Evolutionary conservation across 2,113 vertebrate genomes (phyloP).

Genomic region (Numenius arquata): DNA sequence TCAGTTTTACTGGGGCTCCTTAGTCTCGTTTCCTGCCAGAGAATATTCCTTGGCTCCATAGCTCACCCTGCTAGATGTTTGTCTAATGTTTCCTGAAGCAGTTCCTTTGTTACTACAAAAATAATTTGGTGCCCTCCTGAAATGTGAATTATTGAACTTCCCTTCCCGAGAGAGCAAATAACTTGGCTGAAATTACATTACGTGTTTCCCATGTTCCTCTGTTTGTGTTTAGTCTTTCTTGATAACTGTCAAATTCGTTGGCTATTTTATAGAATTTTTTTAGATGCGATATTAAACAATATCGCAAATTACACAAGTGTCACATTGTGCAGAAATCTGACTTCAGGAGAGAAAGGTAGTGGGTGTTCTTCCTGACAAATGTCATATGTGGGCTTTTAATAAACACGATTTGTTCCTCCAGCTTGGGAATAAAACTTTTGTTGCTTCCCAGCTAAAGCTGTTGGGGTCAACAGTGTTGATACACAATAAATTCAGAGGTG

Average conservation of each 20-base stretch:
- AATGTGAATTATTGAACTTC: slow-evolving; percentile 12
- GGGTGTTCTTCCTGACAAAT: neutral
- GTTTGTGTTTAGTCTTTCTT: neutral
- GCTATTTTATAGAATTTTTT: neutral
- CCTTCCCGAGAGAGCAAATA: neutral
- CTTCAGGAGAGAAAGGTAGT: neutral
- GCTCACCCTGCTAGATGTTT: neutral
- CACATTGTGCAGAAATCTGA: neutral
- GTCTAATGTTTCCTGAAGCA: slow-evolving; percentile 23
- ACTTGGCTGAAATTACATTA: slow-evolving; percentile 1
- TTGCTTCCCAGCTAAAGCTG: neutral
- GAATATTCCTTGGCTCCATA: neutral
- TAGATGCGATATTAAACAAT: neutral
- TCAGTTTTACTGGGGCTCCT: neutral
- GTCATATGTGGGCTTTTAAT: neutral
- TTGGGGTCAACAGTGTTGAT: neutral
- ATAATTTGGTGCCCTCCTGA: neutral
- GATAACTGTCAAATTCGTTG: slow-evolving; percentile 20
- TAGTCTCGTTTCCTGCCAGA: neutral
- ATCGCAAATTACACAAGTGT: neutral
- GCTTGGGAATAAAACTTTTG: neutral
- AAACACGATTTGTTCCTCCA: neutral
- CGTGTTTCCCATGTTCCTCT: neutral
- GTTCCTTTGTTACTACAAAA: slow-evolving; percentile 10
- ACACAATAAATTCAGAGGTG: neutral